These are phyloP conservation scores for Drosophila meridiana DNA, from an alignment of 2,888 invertebrate species.

Conservation along the genomic window DNA sequence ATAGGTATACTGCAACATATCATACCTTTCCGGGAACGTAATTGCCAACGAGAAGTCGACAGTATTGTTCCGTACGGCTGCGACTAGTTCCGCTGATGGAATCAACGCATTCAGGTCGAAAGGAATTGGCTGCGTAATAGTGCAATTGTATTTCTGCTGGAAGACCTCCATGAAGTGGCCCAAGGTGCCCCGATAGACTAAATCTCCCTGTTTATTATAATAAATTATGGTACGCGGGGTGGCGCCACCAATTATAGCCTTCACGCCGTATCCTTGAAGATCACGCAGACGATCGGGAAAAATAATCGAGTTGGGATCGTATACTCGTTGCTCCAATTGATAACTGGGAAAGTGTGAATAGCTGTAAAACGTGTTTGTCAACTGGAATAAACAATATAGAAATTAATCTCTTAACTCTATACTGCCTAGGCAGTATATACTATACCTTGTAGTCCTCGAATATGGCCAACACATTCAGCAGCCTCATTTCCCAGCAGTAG, in stretches of 20 bases:
- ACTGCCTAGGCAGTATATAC: neutral
- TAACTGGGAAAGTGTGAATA: slow-evolving; percentile 75
- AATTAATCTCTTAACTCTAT: neutral
- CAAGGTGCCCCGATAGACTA: slow-evolving; percentile 64
- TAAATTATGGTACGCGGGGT: slow-evolving; percentile 75
- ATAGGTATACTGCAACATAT: slow-evolving; percentile 60
- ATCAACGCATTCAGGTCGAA: slow-evolving; percentile 28
- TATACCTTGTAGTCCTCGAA: slow-evolving; percentile 66
- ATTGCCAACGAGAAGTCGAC: slow-evolving; percentile 73
- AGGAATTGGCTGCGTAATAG: slow-evolving; percentile 53
- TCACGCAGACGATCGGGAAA: slow-evolving; percentile 70
- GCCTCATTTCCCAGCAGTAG: slow-evolving; percentile 63
- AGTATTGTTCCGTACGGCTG: slow-evolving; percentile 65
- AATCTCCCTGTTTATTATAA: slow-evolving; percentile 34
- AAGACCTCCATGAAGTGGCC: slow-evolving; percentile 75
- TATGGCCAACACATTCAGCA: slow-evolving; percentile 75
- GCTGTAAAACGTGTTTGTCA: slow-evolving; percentile 58
- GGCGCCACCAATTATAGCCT: slow-evolving; percentile 66
- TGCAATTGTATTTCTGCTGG: slow-evolving; percentile 69
- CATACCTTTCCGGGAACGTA: slow-evolving; percentile 44
- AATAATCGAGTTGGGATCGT: slow-evolving; percentile 13
- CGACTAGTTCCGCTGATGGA: slow-evolving; percentile 55
- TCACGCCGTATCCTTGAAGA: slow-evolving; percentile 64
- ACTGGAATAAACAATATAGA: slow-evolving; percentile 30
- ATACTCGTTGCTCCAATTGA: slow-evolving; percentile 52